phyloP scores from a whole-genome alignment of 2,888 invertebrate genomes.

The Strigamia crassipes region DNA sequence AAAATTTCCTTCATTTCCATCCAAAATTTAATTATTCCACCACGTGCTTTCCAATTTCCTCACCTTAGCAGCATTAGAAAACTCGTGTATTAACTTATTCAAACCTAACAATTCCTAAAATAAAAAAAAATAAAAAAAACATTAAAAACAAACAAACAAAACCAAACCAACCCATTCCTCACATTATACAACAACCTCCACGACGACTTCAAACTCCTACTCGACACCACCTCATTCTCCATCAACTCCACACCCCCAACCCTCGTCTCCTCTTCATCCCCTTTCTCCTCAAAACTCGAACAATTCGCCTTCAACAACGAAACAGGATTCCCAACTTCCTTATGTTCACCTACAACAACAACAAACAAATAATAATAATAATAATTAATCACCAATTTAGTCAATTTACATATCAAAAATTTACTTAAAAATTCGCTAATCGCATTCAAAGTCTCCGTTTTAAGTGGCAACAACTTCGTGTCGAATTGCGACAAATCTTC shows the following conservation, averaged over 20 bases:
- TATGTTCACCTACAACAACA: neutral
- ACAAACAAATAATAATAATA: neutral
- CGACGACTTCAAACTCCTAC: neutral
- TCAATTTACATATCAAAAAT: neutral
- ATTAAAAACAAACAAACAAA: too few relatives aligned
- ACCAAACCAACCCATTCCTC: neutral
- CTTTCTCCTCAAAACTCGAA: neutral
- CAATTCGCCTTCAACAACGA: neutral
- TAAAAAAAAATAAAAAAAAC: too few relatives aligned
- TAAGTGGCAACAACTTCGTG: slow-evolving; percentile 16
- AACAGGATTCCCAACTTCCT: neutral
- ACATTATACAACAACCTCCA: neutral
- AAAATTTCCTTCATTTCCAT: too few relatives aligned
- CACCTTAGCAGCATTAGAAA: neutral
- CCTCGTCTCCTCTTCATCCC: neutral
- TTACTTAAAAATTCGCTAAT: slow-evolving; percentile 48
- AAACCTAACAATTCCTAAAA: neutral
- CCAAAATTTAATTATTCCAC: too few relatives aligned
- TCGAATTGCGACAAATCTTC: slow-evolving; percentile 46
- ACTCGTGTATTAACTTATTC: slow-evolving; percentile 17
- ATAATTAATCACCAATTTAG: neutral
- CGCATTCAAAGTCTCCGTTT: slow-evolving; percentile 19
- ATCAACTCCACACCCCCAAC: neutral
- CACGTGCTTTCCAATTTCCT: neutral
- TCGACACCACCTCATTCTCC: too few relatives aligned